A percentile compares a stretch with the other conserved stretches of the same genome.
Conservation (phyloP, 2,797 vertebrate species). For the Nannoperca obscura region DNA sequence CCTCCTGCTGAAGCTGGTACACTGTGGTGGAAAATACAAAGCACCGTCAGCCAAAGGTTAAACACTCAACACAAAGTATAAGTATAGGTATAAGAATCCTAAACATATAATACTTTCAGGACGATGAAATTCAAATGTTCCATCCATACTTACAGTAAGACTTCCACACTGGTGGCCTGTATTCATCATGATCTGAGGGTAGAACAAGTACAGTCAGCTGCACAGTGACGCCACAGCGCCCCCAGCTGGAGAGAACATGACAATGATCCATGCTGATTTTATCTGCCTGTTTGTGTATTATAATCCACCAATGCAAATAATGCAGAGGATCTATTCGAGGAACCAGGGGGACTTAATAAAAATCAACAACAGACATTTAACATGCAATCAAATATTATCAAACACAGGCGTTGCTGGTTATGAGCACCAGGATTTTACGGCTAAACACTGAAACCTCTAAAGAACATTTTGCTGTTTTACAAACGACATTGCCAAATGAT, state of each 20-base stretch:
- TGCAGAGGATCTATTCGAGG: neutral
- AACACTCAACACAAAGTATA: neutral
- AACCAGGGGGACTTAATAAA: neutral
- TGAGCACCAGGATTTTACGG: neutral
- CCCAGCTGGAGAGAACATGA: slow-evolving; percentile 49
- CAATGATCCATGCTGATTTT: neutral
- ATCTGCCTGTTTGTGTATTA: neutral
- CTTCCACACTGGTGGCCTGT: slow-evolving; percentile 84
- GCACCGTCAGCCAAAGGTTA: neutral
- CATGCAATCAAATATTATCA: neutral
- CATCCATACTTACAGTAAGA: slow-evolving; percentile 79
- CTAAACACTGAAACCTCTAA: neutral
- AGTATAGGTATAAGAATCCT: no score
- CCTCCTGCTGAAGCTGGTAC: slow-evolving; percentile 96
- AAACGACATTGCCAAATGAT: neutral
- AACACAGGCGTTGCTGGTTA: neutral
- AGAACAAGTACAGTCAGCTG: slow-evolving; percentile 10
- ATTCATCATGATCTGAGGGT: slow-evolving; percentile 83
- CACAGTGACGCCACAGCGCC: slow-evolving; percentile 8
- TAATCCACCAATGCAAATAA: no score
- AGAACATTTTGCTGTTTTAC: neutral
- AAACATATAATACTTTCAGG: neutral
- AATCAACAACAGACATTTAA: neutral
- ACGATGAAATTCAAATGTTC: neutral
- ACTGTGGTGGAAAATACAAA: slow-evolving; percentile 77